phyloP scores from a whole-genome alignment of 2,797 vertebrate genomes.

The Hippoglossus hippoglossus region DNA sequence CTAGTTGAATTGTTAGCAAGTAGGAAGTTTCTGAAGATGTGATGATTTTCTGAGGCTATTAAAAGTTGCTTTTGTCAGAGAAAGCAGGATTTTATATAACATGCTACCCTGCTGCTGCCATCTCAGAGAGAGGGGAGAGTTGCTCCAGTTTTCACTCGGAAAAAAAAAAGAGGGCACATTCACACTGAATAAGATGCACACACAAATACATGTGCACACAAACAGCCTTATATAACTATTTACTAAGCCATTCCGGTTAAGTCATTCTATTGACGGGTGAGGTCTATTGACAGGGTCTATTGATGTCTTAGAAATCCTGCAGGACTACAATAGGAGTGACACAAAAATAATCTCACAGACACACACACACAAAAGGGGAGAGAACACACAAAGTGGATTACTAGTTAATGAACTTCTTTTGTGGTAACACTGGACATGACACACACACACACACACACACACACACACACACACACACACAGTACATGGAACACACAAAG shows the following conservation, averaged over 20 bases:
- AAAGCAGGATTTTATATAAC: constrained; percentile 44
- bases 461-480: constrained; percentile 23
- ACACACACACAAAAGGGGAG: constrained; percentile 30
- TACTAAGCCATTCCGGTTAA: constrained; percentile 38
- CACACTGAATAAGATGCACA: constrained; percentile 13
- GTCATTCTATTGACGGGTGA: constrained; percentile 34
- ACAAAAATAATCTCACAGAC: constrained; percentile 37
- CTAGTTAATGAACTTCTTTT: constrained; percentile 58
- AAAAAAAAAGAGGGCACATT: constrained; percentile 17
- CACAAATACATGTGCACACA: constrained; percentile 6
- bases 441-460: constrained; percentile 9
- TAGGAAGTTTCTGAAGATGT: constrained; percentile 14
- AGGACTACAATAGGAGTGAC: constrained; percentile 28
- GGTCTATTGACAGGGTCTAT: constrained; percentile 48
- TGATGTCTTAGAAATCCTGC: constrained; percentile 39
- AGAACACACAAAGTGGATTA: constrained; percentile 48
- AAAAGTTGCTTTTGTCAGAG: constrained; percentile 44
- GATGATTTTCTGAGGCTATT: constrained; percentile 20
- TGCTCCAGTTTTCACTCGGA: constrained; percentile 37
- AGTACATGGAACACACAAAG: constrained; percentile 17
- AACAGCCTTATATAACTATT: constrained; percentile 45
- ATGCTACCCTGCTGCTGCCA: constrained; percentile 13
- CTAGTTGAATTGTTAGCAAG: constrained; percentile 1
- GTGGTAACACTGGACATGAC: constrained; percentile 7
- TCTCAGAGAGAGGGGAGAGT: constrained; percentile 14